Percentiles rank a stretch among this genome's conserved stretches.
Conservation (phyloP, 2,113 vertebrate species). For the Manacus vitellinus region DNA sequence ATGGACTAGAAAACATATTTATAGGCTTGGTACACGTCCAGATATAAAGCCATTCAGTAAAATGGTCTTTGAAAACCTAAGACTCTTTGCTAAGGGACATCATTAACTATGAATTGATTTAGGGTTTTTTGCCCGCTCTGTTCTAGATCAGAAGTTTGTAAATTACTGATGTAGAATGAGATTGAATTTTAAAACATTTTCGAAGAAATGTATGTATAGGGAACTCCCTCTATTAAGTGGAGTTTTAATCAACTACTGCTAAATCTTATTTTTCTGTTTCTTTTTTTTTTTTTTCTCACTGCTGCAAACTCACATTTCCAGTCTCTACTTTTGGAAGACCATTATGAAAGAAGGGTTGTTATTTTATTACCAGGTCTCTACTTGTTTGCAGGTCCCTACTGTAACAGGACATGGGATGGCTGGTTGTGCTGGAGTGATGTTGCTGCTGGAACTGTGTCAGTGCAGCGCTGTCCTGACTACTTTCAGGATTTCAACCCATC, state of each 20-base stretch:
- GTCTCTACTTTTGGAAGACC: neutral
- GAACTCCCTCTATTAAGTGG: neutral
- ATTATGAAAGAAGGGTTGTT: neutral
- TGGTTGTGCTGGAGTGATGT: conserved; percentile 97
- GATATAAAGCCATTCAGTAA: neutral
- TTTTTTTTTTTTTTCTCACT: neutral
- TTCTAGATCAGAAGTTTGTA: neutral
- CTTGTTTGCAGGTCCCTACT: conserved; percentile 76
- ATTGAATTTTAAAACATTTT: neutral
- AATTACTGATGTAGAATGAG: neutral
- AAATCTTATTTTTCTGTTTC: neutral
- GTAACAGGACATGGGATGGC: conserved; percentile 96
- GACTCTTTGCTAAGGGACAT: neutral
- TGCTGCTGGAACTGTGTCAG: conserved; percentile 77
- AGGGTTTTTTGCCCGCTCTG: rapidly evolving
- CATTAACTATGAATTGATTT: neutral
- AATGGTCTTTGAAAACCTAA: neutral
- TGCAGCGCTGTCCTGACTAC: conserved; percentile 94
- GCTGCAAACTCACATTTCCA: neutral
- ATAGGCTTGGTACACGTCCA: neutral
- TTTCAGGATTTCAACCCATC: conserved; percentile 96
- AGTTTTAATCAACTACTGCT: neutral
- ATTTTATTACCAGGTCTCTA: neutral
- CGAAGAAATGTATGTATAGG: neutral
- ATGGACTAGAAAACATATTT: rapidly evolving